Conservation (phyloP, 2,888 invertebrate genomes). For the Gortyna flavago region DNA sequence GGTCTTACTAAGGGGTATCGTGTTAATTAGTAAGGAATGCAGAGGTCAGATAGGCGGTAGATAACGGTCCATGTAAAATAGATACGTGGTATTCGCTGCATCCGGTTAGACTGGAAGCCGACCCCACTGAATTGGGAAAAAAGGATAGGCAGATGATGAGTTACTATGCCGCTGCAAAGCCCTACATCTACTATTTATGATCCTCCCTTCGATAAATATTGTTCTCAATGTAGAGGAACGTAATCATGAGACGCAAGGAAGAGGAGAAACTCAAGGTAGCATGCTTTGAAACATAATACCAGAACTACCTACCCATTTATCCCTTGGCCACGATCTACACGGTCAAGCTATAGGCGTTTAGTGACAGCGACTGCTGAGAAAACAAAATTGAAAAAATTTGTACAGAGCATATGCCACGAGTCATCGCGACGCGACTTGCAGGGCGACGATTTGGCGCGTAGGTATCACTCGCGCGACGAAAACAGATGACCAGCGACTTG, state of each 20-base stretch:
- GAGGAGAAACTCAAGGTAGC: not conserved
- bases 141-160: not conserved
- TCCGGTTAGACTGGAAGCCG: not conserved
- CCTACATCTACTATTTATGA: not conserved
- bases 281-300: not conserved
- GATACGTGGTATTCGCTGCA: not conserved
- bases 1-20: not conserved
- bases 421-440: not conserved
- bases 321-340: not conserved
- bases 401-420: not conserved
- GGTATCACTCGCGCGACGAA: not conserved
- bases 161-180: not conserved
- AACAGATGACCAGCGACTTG: not conserved
- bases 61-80: not conserved
- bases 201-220: not conserved
- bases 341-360: not conserved
- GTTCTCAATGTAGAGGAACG: not conserved
- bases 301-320: slow-evolving; percentile 8
- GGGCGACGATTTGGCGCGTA: not conserved
- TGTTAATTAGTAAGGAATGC: not conserved
- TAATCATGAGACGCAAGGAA: not conserved
- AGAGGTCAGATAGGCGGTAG: not conserved
- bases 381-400: not conserved
- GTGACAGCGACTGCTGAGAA: not conserved
- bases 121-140: not conserved